These are phyloP conservation scores for Chloroceryle amazona DNA, from an alignment of 2,797 vertebrate genomes.

Conservation along the genomic window DNA sequence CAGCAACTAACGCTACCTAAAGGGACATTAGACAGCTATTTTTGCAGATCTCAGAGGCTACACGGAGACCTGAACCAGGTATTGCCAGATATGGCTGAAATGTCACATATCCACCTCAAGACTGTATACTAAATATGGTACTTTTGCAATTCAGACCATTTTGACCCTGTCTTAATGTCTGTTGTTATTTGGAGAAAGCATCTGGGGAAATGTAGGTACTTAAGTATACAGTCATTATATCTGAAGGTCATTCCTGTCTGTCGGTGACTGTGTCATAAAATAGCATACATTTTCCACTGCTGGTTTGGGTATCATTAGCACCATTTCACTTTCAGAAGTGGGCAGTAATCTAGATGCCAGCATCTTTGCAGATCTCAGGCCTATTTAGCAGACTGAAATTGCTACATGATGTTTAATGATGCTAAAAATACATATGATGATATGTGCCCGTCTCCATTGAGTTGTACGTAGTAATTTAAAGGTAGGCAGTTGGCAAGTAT, in stretches of 20 bases:
- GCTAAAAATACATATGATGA: not conserved
- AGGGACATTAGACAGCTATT: constrained; percentile 39
- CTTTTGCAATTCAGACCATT: not conserved
- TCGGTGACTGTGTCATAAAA: not conserved
- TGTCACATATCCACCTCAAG: not conserved
- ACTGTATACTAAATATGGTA: not conserved
- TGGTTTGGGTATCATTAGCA: not conserved
- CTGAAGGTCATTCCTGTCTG: constrained; percentile 6
- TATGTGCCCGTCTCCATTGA: not conserved
- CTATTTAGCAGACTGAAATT: not conserved
- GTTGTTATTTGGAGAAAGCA: constrained; percentile 29
- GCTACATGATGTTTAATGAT: constrained; percentile 2
- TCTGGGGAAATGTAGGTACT: not conserved
- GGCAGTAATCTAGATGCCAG: not conserved
- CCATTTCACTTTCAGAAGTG: not conserved
- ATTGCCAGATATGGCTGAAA: not conserved
- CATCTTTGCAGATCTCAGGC: not conserved
- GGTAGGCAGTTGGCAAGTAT: not conserved
- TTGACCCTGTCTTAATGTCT: not conserved
- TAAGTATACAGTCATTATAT: not conserved
- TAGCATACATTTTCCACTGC: not conserved
- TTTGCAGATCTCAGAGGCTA: constrained; percentile 8
- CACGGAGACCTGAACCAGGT: not conserved
- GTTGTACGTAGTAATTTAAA: not conserved
- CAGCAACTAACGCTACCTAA: constrained; percentile 57